These are phyloP conservation scores for Hirtodrosophila trivittata DNA, from an alignment of 2,888 invertebrate species.

Conservation along the genomic window DNA sequence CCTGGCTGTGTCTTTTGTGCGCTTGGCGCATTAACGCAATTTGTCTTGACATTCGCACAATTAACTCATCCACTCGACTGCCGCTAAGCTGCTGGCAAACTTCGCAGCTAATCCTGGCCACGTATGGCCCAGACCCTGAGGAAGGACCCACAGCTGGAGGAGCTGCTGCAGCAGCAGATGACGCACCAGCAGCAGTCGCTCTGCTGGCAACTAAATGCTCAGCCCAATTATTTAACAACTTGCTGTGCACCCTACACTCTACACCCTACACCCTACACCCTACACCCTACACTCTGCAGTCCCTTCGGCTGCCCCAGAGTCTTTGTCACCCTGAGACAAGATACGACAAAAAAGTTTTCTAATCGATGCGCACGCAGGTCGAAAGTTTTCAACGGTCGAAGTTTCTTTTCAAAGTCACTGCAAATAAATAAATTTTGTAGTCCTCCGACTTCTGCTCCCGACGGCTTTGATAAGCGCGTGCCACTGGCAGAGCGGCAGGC, in stretches of 20 bases:
- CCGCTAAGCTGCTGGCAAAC: slow-evolving; percentile 65
- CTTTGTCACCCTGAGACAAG: slow-evolving; percentile 44
- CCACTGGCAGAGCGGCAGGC: slow-evolving; percentile 27
- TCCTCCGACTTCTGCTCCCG: slow-evolving; percentile 18
- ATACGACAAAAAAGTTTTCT: slow-evolving; percentile 74
- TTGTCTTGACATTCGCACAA: slow-evolving; percentile 81
- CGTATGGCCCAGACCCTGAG: slow-evolving; percentile 33
- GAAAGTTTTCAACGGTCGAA: slow-evolving; percentile 71
- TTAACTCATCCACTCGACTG: slow-evolving; percentile 75
- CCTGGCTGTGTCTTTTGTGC: slow-evolving; percentile 30
- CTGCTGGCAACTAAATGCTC: slow-evolving; percentile 53
- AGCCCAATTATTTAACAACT: slow-evolving; percentile 75
- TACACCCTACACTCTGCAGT: not conserved
- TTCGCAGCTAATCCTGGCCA: slow-evolving; percentile 64
- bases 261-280: not conserved
- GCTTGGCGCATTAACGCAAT: slow-evolving; percentile 78
- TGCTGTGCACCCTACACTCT: slow-evolving; percentile 33
- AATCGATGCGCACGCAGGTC: slow-evolving; percentile 76
- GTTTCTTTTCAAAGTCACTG: slow-evolving; percentile 78
- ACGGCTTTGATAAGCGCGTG: slow-evolving; percentile 64
- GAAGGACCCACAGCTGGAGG: slow-evolving; percentile 16
- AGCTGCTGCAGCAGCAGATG: slow-evolving; percentile 38
- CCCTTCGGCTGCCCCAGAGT: not conserved
- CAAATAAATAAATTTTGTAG: slow-evolving; percentile 74
- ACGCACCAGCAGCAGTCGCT: slow-evolving; percentile 38